Evolutionary conservation across 2,113 vertebrate genomes (phyloP).

Genomic region (Trichechus manatus): DNA sequence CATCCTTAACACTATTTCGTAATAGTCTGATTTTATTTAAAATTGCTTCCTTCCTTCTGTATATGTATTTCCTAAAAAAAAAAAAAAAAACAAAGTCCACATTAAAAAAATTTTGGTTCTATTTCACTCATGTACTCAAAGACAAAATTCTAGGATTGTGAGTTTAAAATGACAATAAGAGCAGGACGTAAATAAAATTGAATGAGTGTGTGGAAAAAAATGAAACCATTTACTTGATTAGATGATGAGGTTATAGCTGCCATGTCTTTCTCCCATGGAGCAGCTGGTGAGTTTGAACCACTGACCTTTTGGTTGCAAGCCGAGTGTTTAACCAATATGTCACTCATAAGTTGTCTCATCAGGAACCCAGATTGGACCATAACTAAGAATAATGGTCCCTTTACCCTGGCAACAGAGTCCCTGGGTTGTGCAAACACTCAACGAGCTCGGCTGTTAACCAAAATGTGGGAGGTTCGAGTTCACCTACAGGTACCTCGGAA

Average conservation of each 20-base stretch:
- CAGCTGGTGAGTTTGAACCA: no score
- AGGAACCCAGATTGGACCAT: not conserved
- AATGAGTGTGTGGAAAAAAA: not conserved
- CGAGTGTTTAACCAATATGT: no score
- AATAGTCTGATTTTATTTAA: slow-evolving; percentile 71
- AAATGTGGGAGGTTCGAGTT: no score
- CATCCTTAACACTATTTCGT: slow-evolving; percentile 60
- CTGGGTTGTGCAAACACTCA: no score
- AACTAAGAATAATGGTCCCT: not conserved
- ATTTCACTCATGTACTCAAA: slow-evolving; percentile 29
- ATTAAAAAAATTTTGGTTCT: slow-evolving; percentile 47
- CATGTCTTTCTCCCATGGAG: no score
- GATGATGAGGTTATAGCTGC: not conserved
- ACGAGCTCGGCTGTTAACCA: no score
- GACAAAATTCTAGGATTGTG: not conserved
- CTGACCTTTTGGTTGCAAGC: no score
- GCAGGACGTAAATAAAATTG: slow-evolving; percentile 44
- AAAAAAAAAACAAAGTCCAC: not conserved
- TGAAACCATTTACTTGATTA: not conserved
- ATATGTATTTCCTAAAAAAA: slow-evolving; percentile 20
- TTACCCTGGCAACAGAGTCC: not conserved
- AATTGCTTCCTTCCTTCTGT: slow-evolving; percentile 72
- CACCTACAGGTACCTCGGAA: no score
- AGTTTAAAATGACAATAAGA: slow-evolving; percentile 45
- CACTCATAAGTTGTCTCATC: not conserved